Evolutionary conservation across 2,888 invertebrate genomes (phyloP).

Genomic region (Folsomia candida): DNA sequence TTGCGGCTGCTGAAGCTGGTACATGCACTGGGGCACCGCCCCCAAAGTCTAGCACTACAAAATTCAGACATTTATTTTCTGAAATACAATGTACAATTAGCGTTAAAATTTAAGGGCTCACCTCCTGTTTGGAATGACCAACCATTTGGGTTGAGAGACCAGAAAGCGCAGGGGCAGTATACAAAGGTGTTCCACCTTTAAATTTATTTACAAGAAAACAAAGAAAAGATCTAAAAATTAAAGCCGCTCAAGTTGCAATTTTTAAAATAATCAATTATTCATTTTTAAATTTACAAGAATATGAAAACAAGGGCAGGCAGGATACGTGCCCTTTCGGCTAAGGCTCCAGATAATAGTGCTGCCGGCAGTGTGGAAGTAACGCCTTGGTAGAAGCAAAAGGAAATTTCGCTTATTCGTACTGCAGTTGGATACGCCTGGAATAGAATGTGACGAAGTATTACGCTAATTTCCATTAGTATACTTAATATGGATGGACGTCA

Average conservation of each 20-base stretch:
- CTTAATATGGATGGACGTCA: too few relatives aligned
- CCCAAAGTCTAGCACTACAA: constrained; percentile 23
- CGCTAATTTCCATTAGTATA: too few relatives aligned
- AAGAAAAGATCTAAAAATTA: too few relatives aligned
- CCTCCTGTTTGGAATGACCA: constrained; percentile 14
- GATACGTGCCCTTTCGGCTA: constrained; percentile 11
- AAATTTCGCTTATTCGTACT: not conserved
- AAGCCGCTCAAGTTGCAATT: too few relatives aligned
- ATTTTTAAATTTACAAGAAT: constrained; percentile 7
- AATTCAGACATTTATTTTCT: too few relatives aligned
- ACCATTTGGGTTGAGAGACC: constrained; percentile 22
- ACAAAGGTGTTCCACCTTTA: constrained; percentile 16
- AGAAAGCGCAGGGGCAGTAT: constrained; percentile 6
- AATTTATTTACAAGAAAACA: too few relatives aligned
- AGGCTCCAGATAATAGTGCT: constrained; percentile 1
- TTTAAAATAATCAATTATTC: too few relatives aligned
- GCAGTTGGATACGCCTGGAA: not conserved
- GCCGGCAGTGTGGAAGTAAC: constrained; percentile 8
- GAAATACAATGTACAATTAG: too few relatives aligned
- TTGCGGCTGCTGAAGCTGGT: constrained; percentile 20
- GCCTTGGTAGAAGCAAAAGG: constrained; percentile 13
- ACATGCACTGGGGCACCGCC: constrained; percentile 27
- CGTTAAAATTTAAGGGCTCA: too few relatives aligned
- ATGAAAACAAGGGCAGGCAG: constrained; percentile 6
- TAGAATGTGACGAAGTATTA: too few relatives aligned